Evolutionary conservation across 2,888 invertebrate species (phyloP).

Genomic region (Ypsolopha scabrella): DNA sequence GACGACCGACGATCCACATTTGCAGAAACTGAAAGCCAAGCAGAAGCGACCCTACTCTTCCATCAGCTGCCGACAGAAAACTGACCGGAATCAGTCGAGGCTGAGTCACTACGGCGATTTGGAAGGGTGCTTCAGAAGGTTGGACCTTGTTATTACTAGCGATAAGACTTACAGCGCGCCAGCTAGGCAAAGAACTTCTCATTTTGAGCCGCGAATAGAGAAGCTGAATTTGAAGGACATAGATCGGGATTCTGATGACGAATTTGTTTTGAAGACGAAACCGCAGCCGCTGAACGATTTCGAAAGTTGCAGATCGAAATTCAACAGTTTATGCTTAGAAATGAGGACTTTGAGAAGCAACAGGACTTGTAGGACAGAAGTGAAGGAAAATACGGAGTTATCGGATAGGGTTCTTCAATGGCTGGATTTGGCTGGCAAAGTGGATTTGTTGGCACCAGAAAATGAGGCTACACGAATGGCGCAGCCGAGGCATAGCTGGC

Average conservation of each 20-base stretch:
- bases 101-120: slow-evolving; percentile 33
- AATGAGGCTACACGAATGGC: slow-evolving; percentile 39
- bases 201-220: slow-evolving; percentile 28
- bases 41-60: slow-evolving; percentile 42
- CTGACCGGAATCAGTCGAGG: slow-evolving; percentile 22
- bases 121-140: slow-evolving; percentile 30
- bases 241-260: slow-evolving; percentile 37
- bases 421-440: slow-evolving; percentile 80
- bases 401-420: slow-evolving; percentile 83
- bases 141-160: slow-evolving; percentile 43
- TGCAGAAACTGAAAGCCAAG: slow-evolving; percentile 31
- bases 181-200: neutral
- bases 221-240: slow-evolving; percentile 41
- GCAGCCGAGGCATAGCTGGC: slow-evolving; percentile 57
- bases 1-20: slow-evolving; percentile 71
- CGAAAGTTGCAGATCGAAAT: slow-evolving; percentile 23
- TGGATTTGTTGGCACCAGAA: slow-evolving; percentile 47
- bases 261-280: slow-evolving; percentile 32
- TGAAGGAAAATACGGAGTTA: slow-evolving; percentile 46
- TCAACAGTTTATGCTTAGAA: slow-evolving; percentile 23
- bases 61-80: slow-evolving; percentile 19
- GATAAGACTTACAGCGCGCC: slow-evolving; percentile 26
- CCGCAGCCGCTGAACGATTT: slow-evolving; percentile 35
- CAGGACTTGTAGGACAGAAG: slow-evolving; percentile 41
- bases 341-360: slow-evolving; percentile 49